Evolutionary conservation across 2,113 vertebrate genomes (phyloP).

Genomic region (Vimba vimba): DNA sequence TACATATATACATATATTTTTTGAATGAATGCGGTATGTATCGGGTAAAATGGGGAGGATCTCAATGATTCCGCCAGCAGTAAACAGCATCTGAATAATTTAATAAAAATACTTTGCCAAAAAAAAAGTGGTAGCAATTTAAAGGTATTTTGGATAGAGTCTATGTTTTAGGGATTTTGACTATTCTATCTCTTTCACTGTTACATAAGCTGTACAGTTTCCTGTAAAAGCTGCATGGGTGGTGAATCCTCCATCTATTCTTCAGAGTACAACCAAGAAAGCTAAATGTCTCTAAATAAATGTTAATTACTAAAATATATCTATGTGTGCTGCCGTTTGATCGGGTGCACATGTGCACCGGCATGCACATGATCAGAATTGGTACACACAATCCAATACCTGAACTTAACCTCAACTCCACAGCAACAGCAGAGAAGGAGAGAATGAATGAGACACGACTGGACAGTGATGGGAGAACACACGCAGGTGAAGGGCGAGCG

Average conservation of each 20-base stretch:
- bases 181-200: background rate
- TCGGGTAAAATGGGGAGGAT: too few species aligned
- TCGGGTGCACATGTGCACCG: background rate
- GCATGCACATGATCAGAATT: background rate
- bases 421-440: conserved; percentile 23
- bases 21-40: too few species aligned
- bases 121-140: background rate
- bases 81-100: too few species aligned
- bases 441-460: conserved; percentile 10
- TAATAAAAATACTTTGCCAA: background rate
- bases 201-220: background rate
- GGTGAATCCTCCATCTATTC: background rate
- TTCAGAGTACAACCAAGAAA: background rate
- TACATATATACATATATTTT: too few species aligned
- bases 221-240: background rate
- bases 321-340: background rate
- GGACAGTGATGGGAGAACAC: conserved; percentile 36
- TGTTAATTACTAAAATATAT: background rate
- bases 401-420: conserved; percentile 23
- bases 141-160: background rate
- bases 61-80: too few species aligned
- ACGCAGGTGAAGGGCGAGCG: conserved; percentile 1
- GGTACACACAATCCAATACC: background rate
- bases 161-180: background rate
- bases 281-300: background rate